Base-by-base conservation (phyloP, 1,140 invertebrate genomes). In the Bombus picipes region DNA sequence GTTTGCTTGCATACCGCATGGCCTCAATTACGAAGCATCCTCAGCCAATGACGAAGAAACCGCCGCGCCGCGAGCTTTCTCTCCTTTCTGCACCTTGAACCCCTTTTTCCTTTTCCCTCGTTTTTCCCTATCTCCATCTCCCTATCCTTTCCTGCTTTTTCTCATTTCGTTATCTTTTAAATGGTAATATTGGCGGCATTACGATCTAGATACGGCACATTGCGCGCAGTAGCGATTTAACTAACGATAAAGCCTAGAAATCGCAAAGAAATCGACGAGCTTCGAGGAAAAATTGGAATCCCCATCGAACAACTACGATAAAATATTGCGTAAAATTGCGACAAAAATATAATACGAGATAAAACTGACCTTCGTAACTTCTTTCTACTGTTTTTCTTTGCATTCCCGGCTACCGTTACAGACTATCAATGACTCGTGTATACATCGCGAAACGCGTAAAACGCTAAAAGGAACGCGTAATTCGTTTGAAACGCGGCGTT, bases 1-100 rank as follows among this genome's bases (percentile, higher is more conserved):
- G 81, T 86, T 87, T 86, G 79, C 47, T 88, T 85, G 91, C 91
- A 93, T 93, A 94, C 93, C 93, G 92, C 92, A 89, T 93, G 92
- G 92, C 88, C 91, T 89, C 90, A 82, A 66, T 72, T 65, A 80
- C 81, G 81, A 91, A 79, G 81, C 80, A 91, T 89, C 87, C 66
- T 72, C 84, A 83, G 65, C 66, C 65, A 78, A 83, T 78, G 83
- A 88, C 86, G 71, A 65, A 81, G 66, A 70, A 68, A 90, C 83
- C 81, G 65, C 28, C 62, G 79, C 47, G 57, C 28, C 62, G 79
- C 59, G 83, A 81, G 77, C 77, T 86, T 80, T 77, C 57, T 78
- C 83, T 89, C 86, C 71, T 77, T 89, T 62, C 68, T 90, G 86
- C 88, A 71, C 84, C 82, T 81, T 78, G 18, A 18, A 53, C 18